A percentile compares a stretch with the other conserved stretches of the same genome.
These are phyloP conservation scores for Pseudolycoriella hygida DNA, from an alignment of 2,888 invertebrate species.

Conservation along the genomic window DNA sequence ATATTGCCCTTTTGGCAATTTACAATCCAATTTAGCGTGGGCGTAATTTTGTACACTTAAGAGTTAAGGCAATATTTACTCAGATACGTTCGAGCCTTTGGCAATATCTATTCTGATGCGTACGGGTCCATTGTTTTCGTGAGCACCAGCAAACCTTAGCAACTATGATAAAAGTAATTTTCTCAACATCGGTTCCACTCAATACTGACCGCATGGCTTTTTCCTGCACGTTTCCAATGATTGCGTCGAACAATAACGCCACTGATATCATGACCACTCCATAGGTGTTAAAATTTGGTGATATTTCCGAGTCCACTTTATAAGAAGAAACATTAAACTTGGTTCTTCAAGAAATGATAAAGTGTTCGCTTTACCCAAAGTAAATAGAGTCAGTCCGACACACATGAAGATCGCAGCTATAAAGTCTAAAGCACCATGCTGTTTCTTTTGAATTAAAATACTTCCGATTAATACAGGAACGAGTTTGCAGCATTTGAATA, in stretches of 20 bases:
- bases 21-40: too few species aligned
- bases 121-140: too few species aligned
- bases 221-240: conserved; percentile 94
- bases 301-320: conserved; percentile 51
- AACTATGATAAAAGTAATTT: too few species aligned
- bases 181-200: too few species aligned
- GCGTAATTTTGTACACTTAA: too few species aligned
- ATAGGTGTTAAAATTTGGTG: conserved; percentile 50
- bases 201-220: conserved; percentile 69
- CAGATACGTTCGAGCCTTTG: too few species aligned
- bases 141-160: too few species aligned
- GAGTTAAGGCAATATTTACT: too few species aligned
- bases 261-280: conserved; percentile 62
- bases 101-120: too few species aligned
- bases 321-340: conserved; percentile 16
- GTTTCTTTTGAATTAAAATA: conserved; percentile 78
- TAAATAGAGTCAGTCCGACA: conserved; percentile 77
- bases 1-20: too few species aligned
- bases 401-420: conserved; percentile 74
- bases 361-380: conserved; percentile 34
- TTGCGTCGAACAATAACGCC: conserved; percentile 83
- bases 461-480: conserved; percentile 92
- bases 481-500: conserved; percentile 94
- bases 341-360: background rate
- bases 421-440: conserved; percentile 69